Evolutionary conservation across 2,888 invertebrate genomes (phyloP), one percentile per base, ranked within the genome.

Genomic region (Lithophane semibrunnea): DNA sequence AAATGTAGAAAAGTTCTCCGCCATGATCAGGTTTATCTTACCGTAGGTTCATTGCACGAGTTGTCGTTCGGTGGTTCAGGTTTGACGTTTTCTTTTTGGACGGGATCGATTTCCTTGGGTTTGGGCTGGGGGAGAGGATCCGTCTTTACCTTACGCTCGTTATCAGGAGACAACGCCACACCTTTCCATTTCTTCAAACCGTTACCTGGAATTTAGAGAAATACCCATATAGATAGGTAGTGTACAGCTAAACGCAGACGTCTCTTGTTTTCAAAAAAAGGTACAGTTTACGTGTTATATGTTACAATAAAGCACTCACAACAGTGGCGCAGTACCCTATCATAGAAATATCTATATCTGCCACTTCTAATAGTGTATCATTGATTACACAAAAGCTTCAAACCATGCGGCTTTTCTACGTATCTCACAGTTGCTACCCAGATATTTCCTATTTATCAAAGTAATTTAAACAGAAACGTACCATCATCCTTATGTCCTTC

Each of bases 171-270:
- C 90, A 98, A 97, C 84, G 98, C 97, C 66, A 98, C 97, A 69
- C 98, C 98, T 93, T 98, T 98, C 98, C 98, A 98, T 95, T 98
- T 98, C 88, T 98, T 97, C 89, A 98, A 95, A 70, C 97, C 97
- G 86, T 97, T 97, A 29, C 92, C 97, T 93, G 95, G 88, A 91
- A 86, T 70, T 69, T 47, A 44, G 3, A 37, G 1, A 67, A 21
- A 47, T 24, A 52, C 9, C 3, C 61, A 0, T n/a, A n/a, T n/a
- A n/a, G n/a, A n/a, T n/a, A 67, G 13, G 8, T 12, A 18, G 3
- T n/a, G 2, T 18, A 60, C 12, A 42, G n/a, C 18, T 24, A 12
- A n/a, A 7, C 10, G 42, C 18, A 60, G 4, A 42, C 3, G 37
- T 18, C 16, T 24, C 16, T 56, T n/a, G n/a, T 5, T 56, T 12